Percentiles rank a stretch among this genome's conserved stretches.
Evolutionary conservation across 1,140 invertebrate species (phyloP).

Genomic region (Pseudomyrmex concolor): DNA sequence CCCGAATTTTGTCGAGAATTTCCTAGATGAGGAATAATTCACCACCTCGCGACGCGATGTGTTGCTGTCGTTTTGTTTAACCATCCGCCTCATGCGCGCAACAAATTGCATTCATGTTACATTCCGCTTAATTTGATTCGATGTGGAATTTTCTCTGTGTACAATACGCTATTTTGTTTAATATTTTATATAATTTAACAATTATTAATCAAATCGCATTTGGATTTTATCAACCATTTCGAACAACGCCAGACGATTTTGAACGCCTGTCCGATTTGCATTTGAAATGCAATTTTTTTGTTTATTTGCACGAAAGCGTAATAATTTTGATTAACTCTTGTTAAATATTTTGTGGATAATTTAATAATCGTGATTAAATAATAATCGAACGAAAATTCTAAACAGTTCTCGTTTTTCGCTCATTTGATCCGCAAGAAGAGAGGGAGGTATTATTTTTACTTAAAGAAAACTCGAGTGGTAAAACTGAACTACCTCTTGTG

Average conservation of each 20-base stretch:
- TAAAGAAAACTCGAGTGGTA: background rate
- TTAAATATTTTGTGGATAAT: constrained; percentile 3
- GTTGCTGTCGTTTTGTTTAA: background rate
- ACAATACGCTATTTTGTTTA: background rate
- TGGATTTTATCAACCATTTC: background rate
- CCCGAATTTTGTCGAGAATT: background rate
- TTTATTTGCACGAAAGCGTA: no score
- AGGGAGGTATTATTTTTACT: background rate
- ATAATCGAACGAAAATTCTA: no score
- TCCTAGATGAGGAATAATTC: constrained; percentile 39
- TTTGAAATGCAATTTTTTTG: constrained; percentile 10
- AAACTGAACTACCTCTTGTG: constrained; percentile 75
- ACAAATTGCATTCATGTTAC: background rate
- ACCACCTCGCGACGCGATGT: background rate
- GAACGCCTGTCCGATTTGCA: background rate
- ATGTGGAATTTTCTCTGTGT: background rate
- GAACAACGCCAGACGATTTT: background rate
- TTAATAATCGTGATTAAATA: background rate
- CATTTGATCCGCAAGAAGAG: background rate
- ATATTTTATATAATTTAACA: background rate
- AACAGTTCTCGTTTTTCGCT: background rate
- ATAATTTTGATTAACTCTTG: background rate
- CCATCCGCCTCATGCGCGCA: background rate
- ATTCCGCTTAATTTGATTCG: constrained; percentile 1
- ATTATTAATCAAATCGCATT: constrained; percentile 1